These are phyloP conservation scores for Hydrophis major DNA, from an alignment of 2,797 vertebrate genomes.

Conservation along the genomic window DNA sequence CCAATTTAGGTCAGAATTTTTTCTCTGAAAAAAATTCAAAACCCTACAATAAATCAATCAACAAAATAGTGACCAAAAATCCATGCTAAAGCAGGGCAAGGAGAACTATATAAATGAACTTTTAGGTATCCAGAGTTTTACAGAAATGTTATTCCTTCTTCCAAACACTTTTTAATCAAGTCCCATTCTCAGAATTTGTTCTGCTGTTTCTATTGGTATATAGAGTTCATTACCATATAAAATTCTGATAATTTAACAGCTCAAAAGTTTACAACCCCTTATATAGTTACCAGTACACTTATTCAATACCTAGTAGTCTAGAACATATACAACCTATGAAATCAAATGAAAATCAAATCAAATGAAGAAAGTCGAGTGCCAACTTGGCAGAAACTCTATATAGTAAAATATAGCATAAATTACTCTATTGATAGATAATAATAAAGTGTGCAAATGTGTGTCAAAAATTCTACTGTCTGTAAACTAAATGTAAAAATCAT, in stretches of 20 bases:
- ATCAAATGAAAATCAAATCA: not conserved
- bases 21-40: constrained; percentile 1
- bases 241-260: not conserved
- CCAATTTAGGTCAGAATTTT: not conserved
- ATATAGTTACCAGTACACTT: not conserved
- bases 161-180: not conserved
- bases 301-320: not conserved
- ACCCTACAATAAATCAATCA: not conserved
- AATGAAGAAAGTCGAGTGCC: not conserved
- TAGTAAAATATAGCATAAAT: not conserved
- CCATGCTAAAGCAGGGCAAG: not conserved
- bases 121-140: rapidly evolving
- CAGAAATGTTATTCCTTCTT: rapidly evolving
- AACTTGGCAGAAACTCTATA: not conserved
- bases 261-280: constrained; percentile 6
- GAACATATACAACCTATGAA: not conserved
- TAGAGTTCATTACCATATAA: not conserved
- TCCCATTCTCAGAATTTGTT: not conserved
- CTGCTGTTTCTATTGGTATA: not conserved
- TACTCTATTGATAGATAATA: not conserved
- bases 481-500: not conserved
- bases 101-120: not conserved
- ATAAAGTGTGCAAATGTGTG: not conserved
- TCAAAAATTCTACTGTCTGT: not conserved
- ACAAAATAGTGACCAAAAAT: not conserved